Conservation (phyloP, 2,113 vertebrate genomes). For the Nibea coibor region DNA sequence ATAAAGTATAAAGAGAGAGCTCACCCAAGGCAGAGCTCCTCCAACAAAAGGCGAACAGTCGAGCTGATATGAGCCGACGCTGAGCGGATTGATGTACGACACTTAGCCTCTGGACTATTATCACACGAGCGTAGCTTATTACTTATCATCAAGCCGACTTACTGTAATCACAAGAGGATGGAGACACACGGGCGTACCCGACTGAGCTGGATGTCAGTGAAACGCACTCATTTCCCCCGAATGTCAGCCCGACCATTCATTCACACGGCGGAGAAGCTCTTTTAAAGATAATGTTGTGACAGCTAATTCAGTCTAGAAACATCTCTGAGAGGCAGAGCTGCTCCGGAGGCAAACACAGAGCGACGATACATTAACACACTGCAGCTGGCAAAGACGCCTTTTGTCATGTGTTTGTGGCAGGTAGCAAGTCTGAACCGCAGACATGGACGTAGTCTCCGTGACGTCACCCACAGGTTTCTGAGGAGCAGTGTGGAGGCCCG, state of each 20-base stretch:
- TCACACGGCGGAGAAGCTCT: not conserved
- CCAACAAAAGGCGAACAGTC: conserved; percentile 37
- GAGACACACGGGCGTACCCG: conserved; percentile 4
- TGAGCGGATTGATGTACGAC: conserved; percentile 37
- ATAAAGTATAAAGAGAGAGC: not conserved
- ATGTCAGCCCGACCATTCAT: not conserved
- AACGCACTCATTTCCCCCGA: conserved; percentile 1
- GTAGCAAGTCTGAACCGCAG: not conserved
- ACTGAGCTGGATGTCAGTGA: not conserved
- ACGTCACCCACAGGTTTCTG: too few relatives aligned
- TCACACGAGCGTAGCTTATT: conserved; percentile 26
- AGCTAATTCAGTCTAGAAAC: conserved; percentile 1
- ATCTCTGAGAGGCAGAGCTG: conserved; percentile 1
- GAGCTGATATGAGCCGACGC: conserved; percentile 39
- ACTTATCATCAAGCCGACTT: conserved; percentile 34
- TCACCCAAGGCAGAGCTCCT: conserved; percentile 31
- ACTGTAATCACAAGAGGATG: conserved; percentile 34
- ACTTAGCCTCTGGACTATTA: conserved; percentile 40
- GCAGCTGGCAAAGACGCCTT: not conserved
- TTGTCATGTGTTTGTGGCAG: not conserved
- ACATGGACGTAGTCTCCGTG: too few relatives aligned
- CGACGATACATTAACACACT: not conserved
- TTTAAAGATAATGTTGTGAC: conserved; percentile 19
- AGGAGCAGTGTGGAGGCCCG: too few relatives aligned
- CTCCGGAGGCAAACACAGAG: not conserved